These are phyloP conservation scores for Elaphurus davidianus DNA, from an alignment of 2,113 vertebrate species.

Conservation along the genomic window DNA sequence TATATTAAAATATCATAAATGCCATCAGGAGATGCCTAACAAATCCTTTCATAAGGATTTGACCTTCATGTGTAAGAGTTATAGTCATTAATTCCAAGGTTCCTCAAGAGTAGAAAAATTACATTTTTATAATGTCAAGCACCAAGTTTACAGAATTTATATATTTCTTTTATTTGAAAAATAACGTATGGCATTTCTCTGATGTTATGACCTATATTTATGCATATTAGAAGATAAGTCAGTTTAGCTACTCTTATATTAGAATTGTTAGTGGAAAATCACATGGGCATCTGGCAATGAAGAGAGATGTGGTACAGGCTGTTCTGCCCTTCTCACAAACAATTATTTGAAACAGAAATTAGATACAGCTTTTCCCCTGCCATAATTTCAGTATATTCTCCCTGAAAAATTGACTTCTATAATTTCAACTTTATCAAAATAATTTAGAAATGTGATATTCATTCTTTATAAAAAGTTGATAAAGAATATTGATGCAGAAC, in stretches of 20 bases:
- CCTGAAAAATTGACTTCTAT: background rate
- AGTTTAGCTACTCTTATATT: background rate
- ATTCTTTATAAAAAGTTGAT: background rate
- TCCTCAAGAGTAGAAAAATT: background rate
- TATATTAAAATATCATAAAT: constrained; percentile 55
- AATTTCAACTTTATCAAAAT: background rate
- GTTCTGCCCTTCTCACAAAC: background rate
- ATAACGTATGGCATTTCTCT: background rate
- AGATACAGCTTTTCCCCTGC: background rate
- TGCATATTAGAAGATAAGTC: background rate
- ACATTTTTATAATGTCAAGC: constrained; percentile 18
- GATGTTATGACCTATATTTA: background rate
- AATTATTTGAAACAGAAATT: background rate
- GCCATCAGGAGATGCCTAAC: background rate
- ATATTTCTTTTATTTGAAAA: constrained; percentile 33
- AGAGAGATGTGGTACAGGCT: background rate
- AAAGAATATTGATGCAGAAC: background rate
- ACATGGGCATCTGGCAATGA: background rate
- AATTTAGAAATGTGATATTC: background rate
- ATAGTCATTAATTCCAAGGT: background rate
- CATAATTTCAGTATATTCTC: background rate
- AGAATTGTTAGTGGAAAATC: background rate
- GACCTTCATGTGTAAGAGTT: background rate
- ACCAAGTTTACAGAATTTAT: constrained; percentile 14
- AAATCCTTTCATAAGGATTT: constrained; percentile 36